Evolutionary conservation across 2,888 invertebrate genomes (phyloP), one percentile per base, ranked within the genome.

Genomic region (Pecten maximus): DNA sequence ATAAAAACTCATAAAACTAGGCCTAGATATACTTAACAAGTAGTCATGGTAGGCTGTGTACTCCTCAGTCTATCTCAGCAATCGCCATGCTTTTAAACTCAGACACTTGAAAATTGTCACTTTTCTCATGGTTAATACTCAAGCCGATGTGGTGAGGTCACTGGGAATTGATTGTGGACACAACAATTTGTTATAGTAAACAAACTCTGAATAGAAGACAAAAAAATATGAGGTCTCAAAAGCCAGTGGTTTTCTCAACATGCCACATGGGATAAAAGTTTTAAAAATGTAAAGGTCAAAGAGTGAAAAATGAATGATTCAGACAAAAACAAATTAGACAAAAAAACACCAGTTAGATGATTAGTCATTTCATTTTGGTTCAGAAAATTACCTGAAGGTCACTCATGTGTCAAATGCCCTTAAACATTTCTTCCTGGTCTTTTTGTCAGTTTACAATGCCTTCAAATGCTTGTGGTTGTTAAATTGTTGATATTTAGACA

Each of bases 21-120:
- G 19, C 50, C 50, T 50, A 16, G n/a, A n/a, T 15, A 50, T 50
- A 50, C 10, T 16, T 16, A 16, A 48, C 1, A 54, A 54, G 54
- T 54, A 23, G 23, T 23, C 12, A 74, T 28, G 2, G 28, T 28
- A 74, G 74, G 28, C 8, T 35, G 35, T 60, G 4, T 28, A n/a
- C 60, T 28, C 6, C 3, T n/a, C 2, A 28, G 60, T 60, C 60
- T 60, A 28, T 28, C n/a, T 60, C 6, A 60, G 28, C 12, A 28
- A 35, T 28, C 8, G 35, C 10, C 28, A 74, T 74, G 74, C 74
- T 6, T 35, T 74, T 74, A 35, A 74, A 74, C 74, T 74, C 35
- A 28, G 28, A 74, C 74, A 74, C 74, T 74, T 74, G 35, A 74
- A 74, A 74, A 28, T 74, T 74, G 74, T 74, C 28, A 74, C 74